A percentile compares a stretch with the other conserved stretches of the same genome.
These are phyloP conservation scores for Zaprionus davidi DNA, from an alignment of 1,140 invertebrate genomes.

Conservation along the genomic window DNA sequence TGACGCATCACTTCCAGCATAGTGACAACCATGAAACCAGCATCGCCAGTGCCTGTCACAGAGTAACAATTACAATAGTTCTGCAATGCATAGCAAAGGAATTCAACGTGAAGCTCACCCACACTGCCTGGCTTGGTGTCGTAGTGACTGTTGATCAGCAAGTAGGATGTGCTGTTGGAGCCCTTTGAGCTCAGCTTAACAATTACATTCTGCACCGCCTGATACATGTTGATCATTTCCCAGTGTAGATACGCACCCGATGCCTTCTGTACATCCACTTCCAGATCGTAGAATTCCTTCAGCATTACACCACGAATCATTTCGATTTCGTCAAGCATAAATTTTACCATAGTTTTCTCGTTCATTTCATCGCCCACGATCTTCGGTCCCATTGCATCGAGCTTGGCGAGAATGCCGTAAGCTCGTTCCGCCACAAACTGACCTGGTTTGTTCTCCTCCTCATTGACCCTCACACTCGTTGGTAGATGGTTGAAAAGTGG, in stretches of 20 bases:
- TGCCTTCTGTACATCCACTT: slow-evolving; percentile 85
- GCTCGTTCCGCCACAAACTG: slow-evolving; percentile 76
- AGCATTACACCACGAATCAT: slow-evolving; percentile 50
- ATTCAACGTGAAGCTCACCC: slow-evolving; percentile 58
- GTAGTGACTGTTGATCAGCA: slow-evolving; percentile 97
- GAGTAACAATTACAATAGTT: not conserved
- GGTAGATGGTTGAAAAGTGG: slow-evolving; percentile 68
- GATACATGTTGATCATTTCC: slow-evolving; percentile 90
- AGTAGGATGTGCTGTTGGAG: slow-evolving; percentile 83
- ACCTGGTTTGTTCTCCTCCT: slow-evolving; percentile 51
- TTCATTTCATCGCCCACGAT: slow-evolving; percentile 88
- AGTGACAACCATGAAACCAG: slow-evolving; percentile 89
- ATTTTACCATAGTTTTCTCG: slow-evolving; percentile 87
- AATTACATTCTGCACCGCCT: slow-evolving; percentile 90
- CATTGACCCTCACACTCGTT: slow-evolving; percentile 45
- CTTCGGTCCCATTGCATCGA: slow-evolving; percentile 89
- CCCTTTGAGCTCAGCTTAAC: slow-evolving; percentile 88
- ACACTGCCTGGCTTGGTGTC: slow-evolving; percentile 94
- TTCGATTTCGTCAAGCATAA: slow-evolving; percentile 83
- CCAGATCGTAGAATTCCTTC: slow-evolving; percentile 63
- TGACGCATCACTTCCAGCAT: slow-evolving; percentile 94
- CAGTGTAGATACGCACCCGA: slow-evolving; percentile 91
- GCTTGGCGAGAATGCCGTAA: slow-evolving; percentile 85
- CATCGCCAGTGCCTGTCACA: slow-evolving; percentile 90
- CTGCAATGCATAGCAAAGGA: no score